These are phyloP conservation scores for Orchesella flavescens DNA, from an alignment of 2,888 invertebrate genomes.

Conservation along the genomic window DNA sequence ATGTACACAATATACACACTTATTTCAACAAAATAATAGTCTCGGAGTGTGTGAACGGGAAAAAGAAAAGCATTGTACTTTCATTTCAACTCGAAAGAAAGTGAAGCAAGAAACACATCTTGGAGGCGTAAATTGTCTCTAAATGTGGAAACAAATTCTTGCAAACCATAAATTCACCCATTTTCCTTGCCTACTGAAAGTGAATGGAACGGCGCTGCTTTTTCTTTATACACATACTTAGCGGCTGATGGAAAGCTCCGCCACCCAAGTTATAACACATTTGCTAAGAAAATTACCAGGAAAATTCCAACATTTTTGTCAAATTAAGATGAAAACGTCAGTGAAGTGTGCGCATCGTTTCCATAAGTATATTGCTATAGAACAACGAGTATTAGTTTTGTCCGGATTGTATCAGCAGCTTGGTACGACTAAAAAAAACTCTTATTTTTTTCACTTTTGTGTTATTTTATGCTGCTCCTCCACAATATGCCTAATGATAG, in stretches of 20 bases:
- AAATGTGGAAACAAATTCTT: constrained; percentile 55
- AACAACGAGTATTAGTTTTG: too few relatives aligned
- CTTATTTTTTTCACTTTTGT: not conserved
- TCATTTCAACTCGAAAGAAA: not conserved
- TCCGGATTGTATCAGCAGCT: too few relatives aligned
- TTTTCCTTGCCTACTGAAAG: not conserved
- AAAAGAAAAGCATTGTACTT: not conserved
- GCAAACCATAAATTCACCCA: constrained; percentile 28
- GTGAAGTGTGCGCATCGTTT: not conserved
- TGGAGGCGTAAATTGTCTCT: constrained; percentile 53
- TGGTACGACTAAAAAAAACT: not conserved
- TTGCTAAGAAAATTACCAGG: constrained; percentile 49
- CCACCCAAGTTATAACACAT: not conserved
- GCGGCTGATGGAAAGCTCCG: not conserved
- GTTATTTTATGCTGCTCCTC: not conserved
- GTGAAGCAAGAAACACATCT: constrained; percentile 4
- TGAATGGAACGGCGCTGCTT: not conserved
- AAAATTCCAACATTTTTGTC: constrained; percentile 57
- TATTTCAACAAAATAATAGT: not conserved
- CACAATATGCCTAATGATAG: constrained; percentile 45
- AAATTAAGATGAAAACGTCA: constrained; percentile 59
- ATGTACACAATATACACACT: not conserved
- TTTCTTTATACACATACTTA: not conserved
- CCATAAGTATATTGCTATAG: not conserved
- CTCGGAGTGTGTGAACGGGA: not conserved